These are phyloP conservation scores for Cuculus canorus DNA, from an alignment of 2,797 vertebrate species.

Conservation along the genomic window DNA sequence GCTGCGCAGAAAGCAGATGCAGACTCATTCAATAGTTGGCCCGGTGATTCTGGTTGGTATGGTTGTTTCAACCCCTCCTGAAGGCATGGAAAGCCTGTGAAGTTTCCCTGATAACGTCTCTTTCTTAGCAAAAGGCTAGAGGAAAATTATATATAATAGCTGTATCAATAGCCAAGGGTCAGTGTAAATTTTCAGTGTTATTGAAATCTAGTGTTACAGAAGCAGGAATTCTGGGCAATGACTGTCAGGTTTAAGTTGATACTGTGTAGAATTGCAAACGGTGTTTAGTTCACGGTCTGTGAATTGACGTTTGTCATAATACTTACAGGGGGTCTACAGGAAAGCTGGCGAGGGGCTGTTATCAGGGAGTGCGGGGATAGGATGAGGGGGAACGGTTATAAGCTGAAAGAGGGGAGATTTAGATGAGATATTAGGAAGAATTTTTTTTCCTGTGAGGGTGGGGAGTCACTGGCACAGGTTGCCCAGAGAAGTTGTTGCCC, in stretches of 20 bases:
- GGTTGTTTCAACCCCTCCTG: background rate
- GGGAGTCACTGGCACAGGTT: no score
- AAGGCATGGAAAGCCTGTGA: background rate
- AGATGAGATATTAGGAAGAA: no score
- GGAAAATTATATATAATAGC: background rate
- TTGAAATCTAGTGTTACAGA: background rate
- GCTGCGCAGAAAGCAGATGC: background rate
- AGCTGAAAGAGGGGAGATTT: no score
- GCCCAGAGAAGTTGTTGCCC: no score
- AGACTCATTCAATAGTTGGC: background rate
- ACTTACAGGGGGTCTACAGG: no score
- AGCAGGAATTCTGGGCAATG: background rate
- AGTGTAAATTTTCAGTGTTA: background rate
- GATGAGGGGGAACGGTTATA: no score
- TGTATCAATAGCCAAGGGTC: constrained; percentile 20
- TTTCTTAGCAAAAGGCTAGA: constrained; percentile 5
- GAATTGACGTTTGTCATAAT: background rate
- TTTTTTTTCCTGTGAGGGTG: no score
- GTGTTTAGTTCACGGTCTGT: background rate
- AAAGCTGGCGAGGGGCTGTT: no score
- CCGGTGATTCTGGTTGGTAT: background rate
- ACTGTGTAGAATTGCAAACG: background rate
- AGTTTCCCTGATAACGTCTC: background rate
- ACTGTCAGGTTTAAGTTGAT: background rate
- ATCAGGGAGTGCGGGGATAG: no score